These are phyloP conservation scores for Thalassoma bifasciatum DNA, from an alignment of 2,113 vertebrate genomes.

Conservation along the genomic window DNA sequence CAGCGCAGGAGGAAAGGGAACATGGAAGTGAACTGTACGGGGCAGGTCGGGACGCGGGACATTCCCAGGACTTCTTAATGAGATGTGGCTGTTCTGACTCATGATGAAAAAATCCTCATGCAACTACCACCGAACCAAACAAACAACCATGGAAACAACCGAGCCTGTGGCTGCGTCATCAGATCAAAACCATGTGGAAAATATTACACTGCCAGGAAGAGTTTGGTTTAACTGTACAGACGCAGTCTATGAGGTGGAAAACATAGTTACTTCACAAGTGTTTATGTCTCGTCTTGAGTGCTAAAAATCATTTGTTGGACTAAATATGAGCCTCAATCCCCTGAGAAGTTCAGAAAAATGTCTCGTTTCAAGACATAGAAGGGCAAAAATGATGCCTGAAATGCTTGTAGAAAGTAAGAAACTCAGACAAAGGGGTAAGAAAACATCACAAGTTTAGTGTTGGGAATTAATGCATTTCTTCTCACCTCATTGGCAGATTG, in stretches of 20 bases:
- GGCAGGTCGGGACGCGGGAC: conserved; percentile 43
- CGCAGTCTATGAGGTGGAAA: background rate
- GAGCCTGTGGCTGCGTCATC: background rate
- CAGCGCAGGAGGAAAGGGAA: background rate
- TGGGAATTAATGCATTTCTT: too few relatives aligned
- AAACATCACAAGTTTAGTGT: too few relatives aligned
- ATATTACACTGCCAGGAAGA: background rate
- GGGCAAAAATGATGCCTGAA: too few relatives aligned
- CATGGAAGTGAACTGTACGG: conserved; percentile 8
- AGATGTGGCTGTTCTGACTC: conserved; percentile 64
- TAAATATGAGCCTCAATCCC: too few relatives aligned
- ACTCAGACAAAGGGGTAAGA: too few relatives aligned
- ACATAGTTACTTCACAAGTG: too few relatives aligned
- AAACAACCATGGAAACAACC: conserved; percentile 43
- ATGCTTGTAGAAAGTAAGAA: too few relatives aligned
- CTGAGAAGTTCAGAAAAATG: too few relatives aligned
- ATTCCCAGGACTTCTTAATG: conserved; percentile 48
- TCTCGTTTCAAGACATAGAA: too few relatives aligned
- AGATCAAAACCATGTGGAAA: conserved; percentile 26
- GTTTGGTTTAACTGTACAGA: background rate
- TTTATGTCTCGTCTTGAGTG: too few relatives aligned
- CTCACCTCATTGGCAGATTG: too few relatives aligned
- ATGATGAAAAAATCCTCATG: conserved; percentile 59
- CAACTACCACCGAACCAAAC: conserved; percentile 20
- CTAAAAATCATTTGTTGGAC: too few relatives aligned